Percentiles rank a stretch among this genome's conserved stretches.
Conservation (phyloP, 2,797 vertebrate genomes). For the Sebastolobus alascanus region DNA sequence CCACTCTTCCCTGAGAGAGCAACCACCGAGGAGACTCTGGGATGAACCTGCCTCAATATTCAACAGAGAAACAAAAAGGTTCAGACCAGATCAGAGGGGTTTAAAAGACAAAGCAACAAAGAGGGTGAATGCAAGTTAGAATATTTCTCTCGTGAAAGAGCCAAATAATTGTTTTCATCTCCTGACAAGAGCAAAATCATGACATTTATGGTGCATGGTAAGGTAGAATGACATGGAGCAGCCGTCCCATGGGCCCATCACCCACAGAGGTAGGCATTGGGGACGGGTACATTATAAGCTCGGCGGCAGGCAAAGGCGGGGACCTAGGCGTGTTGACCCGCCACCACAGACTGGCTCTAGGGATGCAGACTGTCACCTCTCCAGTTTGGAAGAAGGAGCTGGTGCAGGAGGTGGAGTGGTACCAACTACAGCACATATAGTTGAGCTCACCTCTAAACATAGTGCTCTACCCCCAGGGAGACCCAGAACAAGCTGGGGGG, state of each 20-base stretch:
- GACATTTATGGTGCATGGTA: neutral
- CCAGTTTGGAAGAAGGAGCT: too few relatives aligned
- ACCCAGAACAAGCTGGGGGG: neutral
- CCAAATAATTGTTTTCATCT: neutral
- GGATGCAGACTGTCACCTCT: too few relatives aligned
- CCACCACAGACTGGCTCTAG: neutral
- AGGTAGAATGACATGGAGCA: neutral
- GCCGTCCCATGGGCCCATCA: too few relatives aligned
- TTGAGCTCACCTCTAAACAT: too few relatives aligned
- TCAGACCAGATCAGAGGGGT: neutral
- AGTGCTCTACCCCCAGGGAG: neutral
- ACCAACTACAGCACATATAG: too few relatives aligned
- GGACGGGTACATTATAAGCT: too few relatives aligned
- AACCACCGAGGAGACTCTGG: conserved; percentile 86
- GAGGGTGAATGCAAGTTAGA: neutral
- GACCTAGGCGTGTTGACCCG: too few relatives aligned
- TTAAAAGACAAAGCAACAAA: neutral
- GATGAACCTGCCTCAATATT: conserved; percentile 71
- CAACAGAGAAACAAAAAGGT: conserved; percentile 8
- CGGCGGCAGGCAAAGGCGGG: too few relatives aligned
- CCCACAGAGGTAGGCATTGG: too few relatives aligned
- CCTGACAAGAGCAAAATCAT: neutral
- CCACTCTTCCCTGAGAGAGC: conserved; percentile 71
- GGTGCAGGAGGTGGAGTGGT: too few relatives aligned
- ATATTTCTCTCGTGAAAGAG: neutral